Conservation (phyloP, 92 coral and sea anemone species). For the Zoanthus gigantus region DNA sequence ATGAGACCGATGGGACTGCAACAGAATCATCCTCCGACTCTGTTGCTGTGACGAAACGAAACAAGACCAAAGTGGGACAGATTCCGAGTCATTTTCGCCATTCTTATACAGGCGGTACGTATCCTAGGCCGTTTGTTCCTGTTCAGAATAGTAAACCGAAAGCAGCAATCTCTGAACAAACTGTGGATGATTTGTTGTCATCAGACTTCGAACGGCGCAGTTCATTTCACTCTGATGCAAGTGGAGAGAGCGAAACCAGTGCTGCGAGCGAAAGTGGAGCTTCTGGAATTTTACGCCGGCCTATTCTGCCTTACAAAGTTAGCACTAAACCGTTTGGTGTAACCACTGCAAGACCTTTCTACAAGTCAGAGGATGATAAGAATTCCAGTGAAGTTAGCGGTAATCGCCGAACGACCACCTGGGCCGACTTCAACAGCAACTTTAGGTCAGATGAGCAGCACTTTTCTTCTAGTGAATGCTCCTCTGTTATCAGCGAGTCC, state of each 20-base stretch:
- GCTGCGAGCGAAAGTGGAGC: background rate
- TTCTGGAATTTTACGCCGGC: conserved; percentile 9
- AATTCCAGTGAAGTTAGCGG: background rate
- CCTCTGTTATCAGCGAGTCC: conserved; percentile 16
- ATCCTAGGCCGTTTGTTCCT: conserved; percentile 63
- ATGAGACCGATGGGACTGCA: conserved; percentile 4
- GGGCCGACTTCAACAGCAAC: conserved; percentile 16
- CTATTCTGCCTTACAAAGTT: conserved; percentile 7
- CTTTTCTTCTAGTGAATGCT: background rate
- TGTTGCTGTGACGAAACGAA: background rate
- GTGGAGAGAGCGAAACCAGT: conserved; percentile 33
- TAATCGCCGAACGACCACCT: conserved; percentile 19
- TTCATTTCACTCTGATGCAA: conserved; percentile 33
- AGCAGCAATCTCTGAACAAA: conserved; percentile 13
- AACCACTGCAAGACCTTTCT: conserved; percentile 26
- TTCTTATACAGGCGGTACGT: conserved; percentile 60
- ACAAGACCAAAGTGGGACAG: conserved; percentile 33
- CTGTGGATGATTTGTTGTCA: background rate
- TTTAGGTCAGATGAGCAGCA: background rate
- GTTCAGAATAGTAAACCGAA: conserved; percentile 2
- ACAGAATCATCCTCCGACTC: background rate
- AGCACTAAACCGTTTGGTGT: conserved; percentile 29
- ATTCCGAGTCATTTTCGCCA: conserved; percentile 65
- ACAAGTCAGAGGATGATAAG: conserved; percentile 19
- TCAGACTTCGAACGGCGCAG: conserved; percentile 22